phyloP scores from a whole-genome alignment of 2,797 vertebrate genomes.

The Ambastaia sidthimunki region DNA sequence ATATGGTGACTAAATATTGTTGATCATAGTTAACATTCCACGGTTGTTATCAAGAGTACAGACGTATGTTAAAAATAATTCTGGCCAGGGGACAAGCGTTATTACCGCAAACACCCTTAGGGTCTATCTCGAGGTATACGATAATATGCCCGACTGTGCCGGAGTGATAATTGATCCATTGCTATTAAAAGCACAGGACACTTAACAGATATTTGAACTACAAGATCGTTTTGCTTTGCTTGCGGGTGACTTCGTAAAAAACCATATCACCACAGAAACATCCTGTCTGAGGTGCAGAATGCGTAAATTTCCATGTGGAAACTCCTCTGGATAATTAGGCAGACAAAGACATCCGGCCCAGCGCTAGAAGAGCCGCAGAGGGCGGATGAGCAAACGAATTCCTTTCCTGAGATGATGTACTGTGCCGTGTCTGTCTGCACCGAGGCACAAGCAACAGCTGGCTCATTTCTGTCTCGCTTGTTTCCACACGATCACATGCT shows the following conservation, averaged over 20 bases:
- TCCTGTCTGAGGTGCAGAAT: not conserved
- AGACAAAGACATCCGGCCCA: conserved; percentile 20
- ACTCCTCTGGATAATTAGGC: conserved; percentile 25
- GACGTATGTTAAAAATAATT: not conserved
- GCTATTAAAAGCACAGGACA: conserved; percentile 7
- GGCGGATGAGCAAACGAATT: conserved; percentile 8
- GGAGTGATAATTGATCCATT: not conserved
- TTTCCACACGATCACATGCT: conserved; percentile 10
- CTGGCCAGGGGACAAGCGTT: not conserved
- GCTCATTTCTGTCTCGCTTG: conserved; percentile 13
- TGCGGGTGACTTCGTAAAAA: not conserved
- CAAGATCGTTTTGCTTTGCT: not conserved
- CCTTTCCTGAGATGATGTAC: conserved; percentile 14
- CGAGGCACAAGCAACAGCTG: conserved; percentile 4
- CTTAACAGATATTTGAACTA: no score
- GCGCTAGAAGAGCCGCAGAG: not conserved
- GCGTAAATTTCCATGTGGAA: conserved; percentile 26
- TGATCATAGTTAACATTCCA: conserved; percentile 21
- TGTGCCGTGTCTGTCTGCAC: conserved; percentile 24
- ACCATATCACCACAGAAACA: not conserved
- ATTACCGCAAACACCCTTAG: not conserved
- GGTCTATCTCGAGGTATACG: not conserved
- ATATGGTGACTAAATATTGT: not conserved
- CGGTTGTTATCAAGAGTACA: conserved; percentile 3
- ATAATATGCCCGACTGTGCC: not conserved